These are phyloP conservation scores for Molossus alvarezi DNA, from an alignment of 2,797 vertebrate genomes.

Conservation along the genomic window DNA sequence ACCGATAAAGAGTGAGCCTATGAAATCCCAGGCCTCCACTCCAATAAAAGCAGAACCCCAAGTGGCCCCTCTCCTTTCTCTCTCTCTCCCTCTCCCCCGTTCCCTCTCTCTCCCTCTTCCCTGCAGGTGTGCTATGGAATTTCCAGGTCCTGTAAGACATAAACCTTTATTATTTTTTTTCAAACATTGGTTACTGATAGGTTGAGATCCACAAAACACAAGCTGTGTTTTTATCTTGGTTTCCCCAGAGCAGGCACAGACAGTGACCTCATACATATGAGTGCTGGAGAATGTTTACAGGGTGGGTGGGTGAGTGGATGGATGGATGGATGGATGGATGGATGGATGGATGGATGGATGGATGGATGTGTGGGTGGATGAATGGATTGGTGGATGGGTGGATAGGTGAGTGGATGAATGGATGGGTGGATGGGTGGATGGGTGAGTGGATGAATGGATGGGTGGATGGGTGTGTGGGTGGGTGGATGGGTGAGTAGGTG, in stretches of 20 bases:
- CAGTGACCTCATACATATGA: background rate
- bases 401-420: too few relatives aligned
- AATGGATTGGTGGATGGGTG: too few relatives aligned
- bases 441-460: too few relatives aligned
- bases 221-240: background rate
- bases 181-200: background rate
- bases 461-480: too few relatives aligned
- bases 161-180: background rate
- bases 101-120: background rate
- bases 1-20: background rate
- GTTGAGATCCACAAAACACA: background rate
- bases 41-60: background rate
- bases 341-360: too few relatives aligned
- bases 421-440: too few relatives aligned
- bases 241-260: background rate
- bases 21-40: background rate
- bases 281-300: too few relatives aligned
- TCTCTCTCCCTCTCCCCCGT: background rate
- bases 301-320: too few relatives aligned
- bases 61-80: background rate
- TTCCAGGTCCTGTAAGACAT: background rate
- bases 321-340: too few relatives aligned
- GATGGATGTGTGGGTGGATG: too few relatives aligned
- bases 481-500: too few relatives aligned
- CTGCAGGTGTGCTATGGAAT: background rate